Percentiles rank a stretch among this genome's conserved stretches.
These are phyloP conservation scores for Hirtodrosophila histrioides DNA, from an alignment of 2,888 invertebrate species.

Conservation along the genomic window DNA sequence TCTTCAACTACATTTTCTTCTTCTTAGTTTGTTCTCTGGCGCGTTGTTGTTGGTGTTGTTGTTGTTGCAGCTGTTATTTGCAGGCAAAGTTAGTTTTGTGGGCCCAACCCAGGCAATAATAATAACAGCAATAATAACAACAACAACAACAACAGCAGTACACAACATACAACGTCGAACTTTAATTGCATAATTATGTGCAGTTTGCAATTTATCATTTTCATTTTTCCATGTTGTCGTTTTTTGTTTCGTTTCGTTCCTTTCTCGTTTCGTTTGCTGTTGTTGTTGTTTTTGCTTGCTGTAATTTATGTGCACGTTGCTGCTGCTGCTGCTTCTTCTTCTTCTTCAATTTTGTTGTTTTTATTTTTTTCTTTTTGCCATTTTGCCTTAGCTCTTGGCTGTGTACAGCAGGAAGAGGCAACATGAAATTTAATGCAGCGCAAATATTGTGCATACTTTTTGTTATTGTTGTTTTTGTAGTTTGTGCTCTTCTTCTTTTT, in stretches of 20 bases:
- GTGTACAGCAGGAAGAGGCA: constrained; percentile 6
- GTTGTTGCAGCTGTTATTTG: constrained; percentile 42
- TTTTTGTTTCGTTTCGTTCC: constrained; percentile 32
- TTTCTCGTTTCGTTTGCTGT: constrained; percentile 27
- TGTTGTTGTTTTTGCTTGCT: constrained; percentile 42
- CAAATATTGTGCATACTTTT: constrained; percentile 58
- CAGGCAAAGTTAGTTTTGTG: constrained; percentile 47
- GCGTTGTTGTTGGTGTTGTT: constrained; percentile 21
- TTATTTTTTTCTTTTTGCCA: constrained; percentile 9
- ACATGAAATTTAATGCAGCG: constrained; percentile 60
- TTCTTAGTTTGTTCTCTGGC: constrained; percentile 33
- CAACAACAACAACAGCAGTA: constrained; percentile 29
- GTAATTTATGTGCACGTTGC: constrained; percentile 69
- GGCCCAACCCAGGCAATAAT: constrained; percentile 67
- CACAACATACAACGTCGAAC: constrained; percentile 80
- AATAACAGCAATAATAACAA: constrained; percentile 61
- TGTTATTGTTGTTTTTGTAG: constrained; percentile 5
- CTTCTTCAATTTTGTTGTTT: not conserved
- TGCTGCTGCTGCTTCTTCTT: constrained; percentile 23
- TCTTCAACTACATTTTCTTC: constrained; percentile 6
- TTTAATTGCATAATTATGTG: constrained; percentile 85
- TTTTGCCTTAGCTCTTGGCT: constrained; percentile 12
- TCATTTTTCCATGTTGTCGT: constrained; percentile 77
- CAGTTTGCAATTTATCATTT: constrained; percentile 85
- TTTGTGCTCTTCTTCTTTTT: constrained; percentile 12